Percentiles rank a stretch among this genome's conserved stretches.
These are phyloP conservation scores for Odontomachus brunneus DNA, from an alignment of 1,140 invertebrate species.

Conservation along the genomic window DNA sequence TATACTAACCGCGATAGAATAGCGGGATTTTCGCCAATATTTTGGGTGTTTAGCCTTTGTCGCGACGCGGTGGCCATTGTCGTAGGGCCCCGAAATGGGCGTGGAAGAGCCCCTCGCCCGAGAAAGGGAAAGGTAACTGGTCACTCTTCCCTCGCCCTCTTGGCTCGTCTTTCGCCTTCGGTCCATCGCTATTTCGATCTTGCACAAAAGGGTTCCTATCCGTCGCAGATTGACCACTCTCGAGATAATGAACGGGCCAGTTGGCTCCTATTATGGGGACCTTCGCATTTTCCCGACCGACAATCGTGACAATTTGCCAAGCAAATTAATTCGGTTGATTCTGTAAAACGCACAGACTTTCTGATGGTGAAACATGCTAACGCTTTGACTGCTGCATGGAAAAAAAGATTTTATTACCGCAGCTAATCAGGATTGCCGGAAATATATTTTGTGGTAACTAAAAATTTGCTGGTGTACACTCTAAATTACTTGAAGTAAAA, in stretches of 20 bases:
- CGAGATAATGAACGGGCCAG: slow-evolving; percentile 55
- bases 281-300: neutral
- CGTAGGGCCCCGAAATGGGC: slow-evolving; percentile 63
- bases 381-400: neutral
- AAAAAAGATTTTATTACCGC: too few species aligned
- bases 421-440: too few species aligned
- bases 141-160: slow-evolving; percentile 44
- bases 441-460: too few species aligned
- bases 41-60: slow-evolving; percentile 73
- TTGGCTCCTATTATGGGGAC: slow-evolving; percentile 53
- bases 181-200: slow-evolving; percentile 58
- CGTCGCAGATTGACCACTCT: slow-evolving; percentile 54
- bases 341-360: neutral
- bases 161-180: neutral
- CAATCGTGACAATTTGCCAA: slow-evolving; percentile 16
- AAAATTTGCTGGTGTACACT: too few species aligned
- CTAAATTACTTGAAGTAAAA: too few species aligned
- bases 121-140: slow-evolving; percentile 54
- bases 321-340: slow-evolving; percentile 45
- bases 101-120: slow-evolving; percentile 38
- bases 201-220: slow-evolving; percentile 44
- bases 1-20: slow-evolving; percentile 41
- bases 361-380: neutral
- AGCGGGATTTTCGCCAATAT: slow-evolving; percentile 72
- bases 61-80: slow-evolving; percentile 65